Conservation (phyloP, 2,888 invertebrate species). For the Cataglyphis altisquamis region DNA sequence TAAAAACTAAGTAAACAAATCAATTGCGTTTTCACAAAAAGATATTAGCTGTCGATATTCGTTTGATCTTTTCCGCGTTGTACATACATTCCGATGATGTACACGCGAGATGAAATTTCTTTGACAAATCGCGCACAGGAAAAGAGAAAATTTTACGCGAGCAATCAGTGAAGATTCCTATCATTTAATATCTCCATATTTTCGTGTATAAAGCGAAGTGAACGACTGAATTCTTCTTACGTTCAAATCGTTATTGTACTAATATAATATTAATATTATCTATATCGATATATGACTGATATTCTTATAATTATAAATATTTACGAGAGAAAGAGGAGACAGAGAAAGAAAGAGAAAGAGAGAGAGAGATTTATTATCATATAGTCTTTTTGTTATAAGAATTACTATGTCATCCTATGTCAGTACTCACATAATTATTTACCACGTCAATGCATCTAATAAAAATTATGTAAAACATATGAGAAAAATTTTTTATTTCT, state of each 20-base stretch:
- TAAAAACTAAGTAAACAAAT: not conserved
- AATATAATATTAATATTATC: not conserved
- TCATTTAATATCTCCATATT: slow-evolving; percentile 24
- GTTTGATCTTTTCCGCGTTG: slow-evolving; percentile 23
- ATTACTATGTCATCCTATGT: not conserved
- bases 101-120: slow-evolving; percentile 56
- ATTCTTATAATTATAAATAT: not conserved
- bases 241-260: not conserved
- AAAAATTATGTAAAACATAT: not conserved
- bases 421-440: not conserved
- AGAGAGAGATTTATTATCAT: not conserved
- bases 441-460: not conserved
- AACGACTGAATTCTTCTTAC: not conserved
- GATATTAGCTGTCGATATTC: slow-evolving; percentile 24
- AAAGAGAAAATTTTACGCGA: slow-evolving; percentile 52
- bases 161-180: slow-evolving; percentile 49
- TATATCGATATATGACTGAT: not conserved
- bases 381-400: not conserved
- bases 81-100: slow-evolving; percentile 44
- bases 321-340: not conserved
- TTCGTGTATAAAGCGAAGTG: slow-evolving; percentile 1
- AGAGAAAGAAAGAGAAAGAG: too few species aligned
- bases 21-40: slow-evolving; percentile 38
- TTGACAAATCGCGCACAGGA: slow-evolving; percentile 40
- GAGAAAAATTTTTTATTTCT: not conserved